Evolutionary conservation across 2,113 vertebrate species (phyloP).

Genomic region (Calidris pygmaea): DNA sequence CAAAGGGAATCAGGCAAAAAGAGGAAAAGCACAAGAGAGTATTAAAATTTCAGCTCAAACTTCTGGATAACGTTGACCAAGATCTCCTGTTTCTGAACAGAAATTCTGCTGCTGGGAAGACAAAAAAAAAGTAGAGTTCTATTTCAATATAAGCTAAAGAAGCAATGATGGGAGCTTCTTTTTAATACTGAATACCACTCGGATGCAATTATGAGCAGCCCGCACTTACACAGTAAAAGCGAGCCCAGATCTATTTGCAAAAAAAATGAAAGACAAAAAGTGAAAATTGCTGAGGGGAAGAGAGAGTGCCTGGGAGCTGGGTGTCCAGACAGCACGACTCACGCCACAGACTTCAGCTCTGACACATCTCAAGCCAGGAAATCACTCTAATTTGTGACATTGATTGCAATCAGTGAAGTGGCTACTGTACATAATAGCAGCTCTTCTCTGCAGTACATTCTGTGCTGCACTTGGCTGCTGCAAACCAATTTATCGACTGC

Average conservation of each 20-base stretch:
- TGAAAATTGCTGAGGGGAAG: not conserved
- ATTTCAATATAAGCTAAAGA: not conserved
- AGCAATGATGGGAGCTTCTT: not conserved
- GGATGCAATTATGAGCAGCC: not conserved
- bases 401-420: conserved; percentile 72
- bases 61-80: not conserved
- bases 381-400: conserved; percentile 64
- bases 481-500: conserved; percentile 26
- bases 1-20: not conserved
- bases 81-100: not conserved
- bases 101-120: not conserved
- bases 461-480: conserved; percentile 18
- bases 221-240: not conserved
- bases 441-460: conserved; percentile 23
- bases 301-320: not conserved
- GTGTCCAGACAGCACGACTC: conserved; percentile 10
- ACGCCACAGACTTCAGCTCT: not conserved
- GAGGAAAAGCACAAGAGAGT: not conserved
- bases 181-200: not conserved
- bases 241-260: not conserved
- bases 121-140: no score
- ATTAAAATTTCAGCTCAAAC: not conserved
- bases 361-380: conserved; percentile 37
- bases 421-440: conserved; percentile 58
- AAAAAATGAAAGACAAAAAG: not conserved